Conservation (phyloP, 2,113 vertebrate genomes). For the Myocastor coypus region DNA sequence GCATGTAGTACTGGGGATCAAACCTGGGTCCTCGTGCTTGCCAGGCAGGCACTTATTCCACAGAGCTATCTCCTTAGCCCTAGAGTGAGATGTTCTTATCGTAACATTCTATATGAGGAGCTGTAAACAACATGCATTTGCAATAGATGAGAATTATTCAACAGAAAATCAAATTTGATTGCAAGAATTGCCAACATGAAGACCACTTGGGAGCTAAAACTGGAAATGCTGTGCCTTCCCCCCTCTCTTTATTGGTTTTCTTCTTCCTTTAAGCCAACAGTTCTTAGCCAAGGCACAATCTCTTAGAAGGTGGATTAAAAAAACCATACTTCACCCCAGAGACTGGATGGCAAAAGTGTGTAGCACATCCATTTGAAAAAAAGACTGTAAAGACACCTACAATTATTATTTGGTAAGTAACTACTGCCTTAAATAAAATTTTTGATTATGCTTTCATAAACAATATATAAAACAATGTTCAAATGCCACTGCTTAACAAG, state of each 20-base stretch:
- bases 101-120: background rate
- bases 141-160: background rate
- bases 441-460: background rate
- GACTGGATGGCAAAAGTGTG: background rate
- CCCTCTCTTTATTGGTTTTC: background rate
- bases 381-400: background rate
- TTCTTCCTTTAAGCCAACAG: slow-evolving; percentile 5
- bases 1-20: too few species aligned
- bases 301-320: background rate
- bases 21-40: too few species aligned
- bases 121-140: background rate
- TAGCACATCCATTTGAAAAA: background rate
- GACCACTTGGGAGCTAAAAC: background rate
- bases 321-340: background rate
- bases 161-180: slow-evolving; percentile 25
- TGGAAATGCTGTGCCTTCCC: background rate
- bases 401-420: background rate
- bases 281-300: background rate
- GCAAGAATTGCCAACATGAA: background rate
- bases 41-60: too few species aligned
- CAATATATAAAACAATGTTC: slow-evolving; percentile 2
- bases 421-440: slow-evolving; percentile 12
- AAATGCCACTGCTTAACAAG: background rate
- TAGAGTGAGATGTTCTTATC: background rate
- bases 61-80: too few species aligned